Evolutionary conservation across 2,113 vertebrate genomes (phyloP), one percentile per base, ranked within the genome.

Genomic region (Ochotona princeps): DNA sequence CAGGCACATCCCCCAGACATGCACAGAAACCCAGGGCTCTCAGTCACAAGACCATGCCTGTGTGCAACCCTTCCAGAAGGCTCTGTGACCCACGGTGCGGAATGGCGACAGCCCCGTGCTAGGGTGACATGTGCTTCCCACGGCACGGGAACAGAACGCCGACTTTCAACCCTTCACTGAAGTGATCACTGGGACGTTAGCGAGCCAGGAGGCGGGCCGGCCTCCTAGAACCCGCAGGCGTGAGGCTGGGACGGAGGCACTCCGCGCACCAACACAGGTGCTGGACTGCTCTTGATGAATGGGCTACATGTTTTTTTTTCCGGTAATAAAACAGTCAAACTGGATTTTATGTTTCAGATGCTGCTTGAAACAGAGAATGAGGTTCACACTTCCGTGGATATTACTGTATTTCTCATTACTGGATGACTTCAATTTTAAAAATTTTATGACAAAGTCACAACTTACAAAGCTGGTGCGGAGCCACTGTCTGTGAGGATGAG

Each of bases 381-480:
- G 0, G 1, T 30, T 0, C 28, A 5, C 2, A n/a, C 12, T 84
- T 80, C 69, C 57, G 0, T 0, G 26, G 67, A 75, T 49, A 11
- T 28, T 61, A 2, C 11, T 26, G 69, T 65, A 83, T 11, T 69
- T 92, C 63, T 83, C 57, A 38, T 6, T 61, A 65, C 0, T 2
- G 38, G 28, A 66, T 74, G 5, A 89, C 17, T 26, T 10, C 32
- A 73, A 30, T 51, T 74, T 81, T 47, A 14, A 85, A 96, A 93
- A 69, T 47, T 54, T 76, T 3, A 47, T 30, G 47, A 89, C 18
- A 57, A 57, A 93, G 49, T 38, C 44, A 23, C 30, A 57, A 98
- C 99, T 99, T 96, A 99, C 99, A 99, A 99, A 61, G 98, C 98
- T 92, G 98, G 98, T 76, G 98, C 97, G 80, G 99, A 98, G 93